A percentile compares a stretch with the other conserved stretches of the same genome.
These are phyloP conservation scores for Cistogaster globosa DNA, from an alignment of 2,888 invertebrate species.

Conservation along the genomic window DNA sequence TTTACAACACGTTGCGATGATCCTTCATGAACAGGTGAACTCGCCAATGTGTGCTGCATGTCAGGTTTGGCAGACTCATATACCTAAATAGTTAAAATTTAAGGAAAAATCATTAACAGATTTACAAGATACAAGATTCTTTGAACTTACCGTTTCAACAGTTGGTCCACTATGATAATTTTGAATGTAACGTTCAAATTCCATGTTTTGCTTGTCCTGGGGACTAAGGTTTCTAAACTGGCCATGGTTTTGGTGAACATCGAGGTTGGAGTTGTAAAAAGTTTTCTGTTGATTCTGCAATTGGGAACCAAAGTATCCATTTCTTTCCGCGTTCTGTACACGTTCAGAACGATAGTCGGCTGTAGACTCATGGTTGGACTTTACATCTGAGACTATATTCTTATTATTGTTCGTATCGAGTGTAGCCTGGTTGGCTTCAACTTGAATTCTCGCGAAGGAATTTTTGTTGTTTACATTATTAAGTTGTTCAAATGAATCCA, in stretches of 20 bases:
- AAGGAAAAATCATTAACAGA: no score
- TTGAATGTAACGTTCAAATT: slow-evolving; percentile 81
- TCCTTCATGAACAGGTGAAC: slow-evolving; percentile 54
- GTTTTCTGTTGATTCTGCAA: slow-evolving; percentile 25
- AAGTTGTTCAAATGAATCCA: slow-evolving; percentile 30
- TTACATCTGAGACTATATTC: slow-evolving; percentile 10
- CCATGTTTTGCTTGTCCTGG: slow-evolving; percentile 79
- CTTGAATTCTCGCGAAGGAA: slow-evolving; percentile 72
- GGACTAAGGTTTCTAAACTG: slow-evolving; percentile 77
- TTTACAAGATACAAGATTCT: no score
- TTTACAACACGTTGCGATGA: slow-evolving; percentile 75
- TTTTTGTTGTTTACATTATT: slow-evolving; percentile 67
- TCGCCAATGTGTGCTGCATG: slow-evolving; percentile 72
- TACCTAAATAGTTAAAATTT: slow-evolving; percentile 74
- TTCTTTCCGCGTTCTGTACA: slow-evolving; percentile 46
- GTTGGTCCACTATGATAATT: slow-evolving; percentile 80
- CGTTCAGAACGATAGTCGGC: slow-evolving; percentile 54
- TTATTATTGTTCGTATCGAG: slow-evolving; percentile 34
- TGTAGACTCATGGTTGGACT: slow-evolving; percentile 16
- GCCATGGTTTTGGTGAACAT: slow-evolving; percentile 68
- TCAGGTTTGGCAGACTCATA: slow-evolving; percentile 79
- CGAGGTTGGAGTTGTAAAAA: slow-evolving; percentile 62
- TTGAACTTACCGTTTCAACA: slow-evolving; percentile 79
- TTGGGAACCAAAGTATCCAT: slow-evolving; percentile 39
- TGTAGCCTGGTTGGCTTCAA: slow-evolving; percentile 35